Percentiles rank a stretch among this genome's conserved stretches.
These are phyloP conservation scores for Machaerirhynchus nigripectus DNA, from an alignment of 2,113 vertebrate genomes.

Conservation along the genomic window DNA sequence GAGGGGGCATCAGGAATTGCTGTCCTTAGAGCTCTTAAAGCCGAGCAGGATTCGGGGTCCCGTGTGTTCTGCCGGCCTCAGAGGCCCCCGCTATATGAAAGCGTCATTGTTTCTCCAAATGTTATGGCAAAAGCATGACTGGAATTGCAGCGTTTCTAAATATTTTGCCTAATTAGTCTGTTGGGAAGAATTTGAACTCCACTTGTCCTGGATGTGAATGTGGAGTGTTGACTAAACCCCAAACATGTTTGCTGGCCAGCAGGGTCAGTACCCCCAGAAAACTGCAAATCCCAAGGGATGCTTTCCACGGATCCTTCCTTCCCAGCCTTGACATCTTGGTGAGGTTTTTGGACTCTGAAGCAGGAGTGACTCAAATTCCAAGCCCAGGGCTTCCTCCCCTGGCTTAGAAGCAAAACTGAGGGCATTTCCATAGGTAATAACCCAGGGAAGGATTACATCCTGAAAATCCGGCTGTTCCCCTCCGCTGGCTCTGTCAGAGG, in stretches of 20 bases:
- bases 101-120: constrained; percentile 35
- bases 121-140: constrained; percentile 13
- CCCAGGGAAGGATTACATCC: not conserved
- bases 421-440: not conserved
- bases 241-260: not conserved
- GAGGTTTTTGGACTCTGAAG: not conserved
- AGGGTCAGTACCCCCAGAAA: not conserved
- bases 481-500: not conserved
- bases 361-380: not conserved
- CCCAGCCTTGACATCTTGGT: not conserved
- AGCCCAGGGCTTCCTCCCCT: not conserved
- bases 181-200: constrained; percentile 62
- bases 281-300: not conserved
- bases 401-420: not conserved
- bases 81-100: not conserved
- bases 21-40: not conserved
- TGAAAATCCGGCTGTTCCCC: not conserved
- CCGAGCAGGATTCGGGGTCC: not conserved
- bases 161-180: constrained; percentile 59
- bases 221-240: constrained; percentile 3
- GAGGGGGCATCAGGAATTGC: not conserved
- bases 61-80: not conserved
- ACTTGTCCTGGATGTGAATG: constrained; percentile 1
- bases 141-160: constrained; percentile 36
- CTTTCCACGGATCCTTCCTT: not conserved